Base-by-base conservation (phyloP, 1,140 invertebrate genomes). In the Leptonema lineaticorne region DNA sequence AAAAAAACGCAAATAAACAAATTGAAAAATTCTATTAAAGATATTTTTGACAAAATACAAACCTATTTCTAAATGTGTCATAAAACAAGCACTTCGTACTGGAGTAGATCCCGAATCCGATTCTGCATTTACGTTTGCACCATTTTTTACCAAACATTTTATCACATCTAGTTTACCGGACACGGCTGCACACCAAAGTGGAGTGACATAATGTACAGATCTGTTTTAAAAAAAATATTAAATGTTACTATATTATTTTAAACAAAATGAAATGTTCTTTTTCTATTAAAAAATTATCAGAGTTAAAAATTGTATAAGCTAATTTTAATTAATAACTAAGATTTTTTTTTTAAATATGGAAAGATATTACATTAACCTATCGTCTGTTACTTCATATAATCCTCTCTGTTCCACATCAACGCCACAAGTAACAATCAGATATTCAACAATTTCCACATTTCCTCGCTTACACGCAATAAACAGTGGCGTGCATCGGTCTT, bases 181-280 rank as follows among this genome's bases (percentile, higher is more conserved):
- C 5, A 96, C 94, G 5, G 94, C 90, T 11, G 94, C 93, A 81
- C 92, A 95, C 94, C 93, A 96, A n/a, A 97, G 79, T 11, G 94
- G 93, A 0, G 94, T 94, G 0, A 95, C 93, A 74, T 85, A 86
- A 80, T 95, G 92, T 22, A 90, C 86, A 29, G 90, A 89, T 72
- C 86, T 79, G 69, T 57, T 72, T 73, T 28, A 45, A 67, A 56
- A n/a, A n/a, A n/a, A n/a, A n/a, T n/a, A n/a, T n/a, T n/a, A n/a
- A n/a, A n/a, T n/a, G n/a, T n/a, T n/a, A n/a, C n/a, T n/a, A n/a
- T n/a, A n/a, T n/a, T 48, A 48, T 48, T 6, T 37, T n/a, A 37
- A n/a, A 8, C 7, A n/a, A 37, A 8, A 37, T 37, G n/a, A 37
- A 37, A 8, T 7, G n/a, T 37, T 7, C 7, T 37, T 37, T 37